phyloP scores from a whole-genome alignment of 2,888 invertebrate species.

The Lysandra bellargus region DNA sequence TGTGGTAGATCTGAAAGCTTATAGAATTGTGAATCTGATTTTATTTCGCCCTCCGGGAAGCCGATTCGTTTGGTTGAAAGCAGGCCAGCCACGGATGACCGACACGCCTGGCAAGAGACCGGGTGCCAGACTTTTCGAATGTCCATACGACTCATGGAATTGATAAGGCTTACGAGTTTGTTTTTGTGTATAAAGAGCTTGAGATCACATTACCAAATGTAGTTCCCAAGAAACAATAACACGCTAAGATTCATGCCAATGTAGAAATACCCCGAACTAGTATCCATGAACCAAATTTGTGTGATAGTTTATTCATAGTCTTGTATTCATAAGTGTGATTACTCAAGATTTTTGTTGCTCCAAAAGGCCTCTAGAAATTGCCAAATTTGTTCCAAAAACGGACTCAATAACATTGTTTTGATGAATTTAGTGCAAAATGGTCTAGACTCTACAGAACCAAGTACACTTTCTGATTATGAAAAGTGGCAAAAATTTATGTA shows the following conservation, averaged over 20 bases:
- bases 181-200: background rate
- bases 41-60: too few relatives aligned
- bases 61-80: too few relatives aligned
- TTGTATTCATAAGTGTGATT: background rate
- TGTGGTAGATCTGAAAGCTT: too few relatives aligned
- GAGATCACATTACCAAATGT: background rate
- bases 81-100: too few relatives aligned
- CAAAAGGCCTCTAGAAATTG: background rate
- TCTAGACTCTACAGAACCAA: background rate
- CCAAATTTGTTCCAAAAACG: background rate
- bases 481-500: too few relatives aligned
- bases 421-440: background rate
- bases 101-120: too few relatives aligned
- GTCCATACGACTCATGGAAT: background rate
- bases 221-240: constrained; percentile 10
- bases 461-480: too few relatives aligned
- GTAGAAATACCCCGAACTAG: background rate
- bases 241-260: background rate
- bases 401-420: background rate
- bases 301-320: constrained; percentile 3
- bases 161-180: too few relatives aligned
- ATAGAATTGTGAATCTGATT: too few relatives aligned
- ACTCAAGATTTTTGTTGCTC: background rate
- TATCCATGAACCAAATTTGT: background rate
- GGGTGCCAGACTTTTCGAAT: background rate